Conservation (phyloP, 2,797 vertebrate species). For the Dipus sagitta region DNA sequence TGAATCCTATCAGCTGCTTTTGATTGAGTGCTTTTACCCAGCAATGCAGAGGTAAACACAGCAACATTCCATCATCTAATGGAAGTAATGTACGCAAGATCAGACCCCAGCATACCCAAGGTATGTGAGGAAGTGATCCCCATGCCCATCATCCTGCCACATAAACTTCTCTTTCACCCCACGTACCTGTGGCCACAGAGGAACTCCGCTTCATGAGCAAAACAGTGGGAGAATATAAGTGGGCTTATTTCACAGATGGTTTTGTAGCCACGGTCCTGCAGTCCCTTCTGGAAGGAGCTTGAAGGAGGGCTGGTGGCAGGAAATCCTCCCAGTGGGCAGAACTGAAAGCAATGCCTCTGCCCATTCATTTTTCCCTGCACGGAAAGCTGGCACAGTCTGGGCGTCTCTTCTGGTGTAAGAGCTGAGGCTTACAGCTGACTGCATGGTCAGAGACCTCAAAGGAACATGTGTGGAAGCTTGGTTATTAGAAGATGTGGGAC, state of each 20-base stretch:
- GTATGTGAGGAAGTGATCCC: background rate
- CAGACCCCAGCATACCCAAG: background rate
- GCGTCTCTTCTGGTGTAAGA: background rate
- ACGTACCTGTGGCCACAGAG: background rate
- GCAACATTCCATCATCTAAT: background rate
- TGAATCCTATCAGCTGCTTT: too few relatives aligned
- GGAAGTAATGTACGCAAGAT: background rate
- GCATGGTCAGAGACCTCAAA: background rate
- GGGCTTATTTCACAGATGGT: background rate
- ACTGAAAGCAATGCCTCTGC: background rate
- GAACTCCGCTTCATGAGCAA: background rate
- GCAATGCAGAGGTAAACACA: too few relatives aligned
- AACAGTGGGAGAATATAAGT: background rate
- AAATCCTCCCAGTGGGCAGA: background rate
- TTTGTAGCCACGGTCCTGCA: background rate
- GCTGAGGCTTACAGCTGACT: background rate
- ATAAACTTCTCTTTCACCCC: background rate
- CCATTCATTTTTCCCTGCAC: background rate
- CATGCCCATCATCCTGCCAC: background rate
- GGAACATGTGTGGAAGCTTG: background rate
- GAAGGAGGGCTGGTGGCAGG: background rate
- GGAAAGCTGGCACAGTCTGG: background rate
- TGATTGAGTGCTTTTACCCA: too few relatives aligned
- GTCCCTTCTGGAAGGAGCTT: background rate
- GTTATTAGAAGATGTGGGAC: background rate